These are phyloP conservation scores for Hydrophis major DNA, from an alignment of 2,797 vertebrate genomes.

Conservation along the genomic window DNA sequence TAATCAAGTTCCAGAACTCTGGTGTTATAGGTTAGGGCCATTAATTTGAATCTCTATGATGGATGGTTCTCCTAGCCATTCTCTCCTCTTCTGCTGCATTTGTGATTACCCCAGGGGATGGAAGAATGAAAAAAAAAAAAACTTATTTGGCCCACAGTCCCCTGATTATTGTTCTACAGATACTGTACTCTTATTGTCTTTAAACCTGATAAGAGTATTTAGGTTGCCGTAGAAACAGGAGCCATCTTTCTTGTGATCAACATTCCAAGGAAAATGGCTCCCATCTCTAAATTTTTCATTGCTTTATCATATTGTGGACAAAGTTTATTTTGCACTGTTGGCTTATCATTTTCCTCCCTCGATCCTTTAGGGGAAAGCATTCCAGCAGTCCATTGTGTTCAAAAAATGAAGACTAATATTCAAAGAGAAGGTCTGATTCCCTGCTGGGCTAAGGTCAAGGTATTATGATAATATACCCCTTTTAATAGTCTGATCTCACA, in stretches of 20 bases:
- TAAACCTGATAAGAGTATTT: constrained; percentile 43
- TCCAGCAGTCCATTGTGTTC: background rate
- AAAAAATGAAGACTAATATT: constrained; percentile 20
- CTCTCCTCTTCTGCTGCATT: constrained; percentile 47
- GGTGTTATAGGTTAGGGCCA: constrained; percentile 40
- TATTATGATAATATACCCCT: background rate
- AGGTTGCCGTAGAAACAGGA: constrained; percentile 12
- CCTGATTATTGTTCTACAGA: constrained; percentile 44
- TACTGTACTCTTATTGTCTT: constrained; percentile 51
- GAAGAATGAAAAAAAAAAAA: constrained; percentile 50
- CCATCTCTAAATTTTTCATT: background rate
- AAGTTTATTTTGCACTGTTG: constrained; percentile 32
- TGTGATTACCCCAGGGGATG: constrained; percentile 56
- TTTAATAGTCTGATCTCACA: constrained; percentile 18
- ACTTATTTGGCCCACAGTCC: constrained; percentile 19
- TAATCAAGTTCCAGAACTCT: constrained; percentile 42
- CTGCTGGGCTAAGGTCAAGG: background rate
- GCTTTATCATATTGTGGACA: constrained; percentile 6
- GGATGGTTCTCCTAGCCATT: constrained; percentile 50
- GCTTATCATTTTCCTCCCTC: rapidly evolving
- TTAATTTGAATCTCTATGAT: constrained; percentile 54
- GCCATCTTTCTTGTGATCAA: background rate
- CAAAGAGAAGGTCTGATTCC: background rate
- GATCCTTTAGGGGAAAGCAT: background rate
- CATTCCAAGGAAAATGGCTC: constrained; percentile 6